A percentile compares a stretch with the other conserved stretches of the same genome.
Evolutionary conservation across 2,113 vertebrate genomes (phyloP).

Genomic region (Henicopernis longicauda): DNA sequence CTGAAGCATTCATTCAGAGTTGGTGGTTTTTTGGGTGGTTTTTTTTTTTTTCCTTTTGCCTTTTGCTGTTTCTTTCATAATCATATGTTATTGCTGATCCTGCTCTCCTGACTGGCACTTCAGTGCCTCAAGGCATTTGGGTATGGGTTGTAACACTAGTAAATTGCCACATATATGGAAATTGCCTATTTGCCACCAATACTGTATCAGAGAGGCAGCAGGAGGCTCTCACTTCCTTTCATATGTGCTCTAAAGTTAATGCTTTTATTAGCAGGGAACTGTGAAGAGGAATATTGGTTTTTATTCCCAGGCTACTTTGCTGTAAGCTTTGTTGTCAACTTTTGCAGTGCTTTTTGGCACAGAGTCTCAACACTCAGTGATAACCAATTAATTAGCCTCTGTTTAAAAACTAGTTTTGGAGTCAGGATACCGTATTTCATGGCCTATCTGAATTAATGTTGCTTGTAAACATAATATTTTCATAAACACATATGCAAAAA

Average conservation of each 20-base stretch:
- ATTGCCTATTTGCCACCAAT: slow-evolving; percentile 29
- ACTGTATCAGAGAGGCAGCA: slow-evolving; percentile 18
- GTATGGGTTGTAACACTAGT: neutral
- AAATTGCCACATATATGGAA: slow-evolving; percentile 24
- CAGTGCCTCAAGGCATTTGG: slow-evolving; percentile 2
- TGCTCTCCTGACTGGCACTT: slow-evolving; percentile 18
- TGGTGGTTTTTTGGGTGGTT: too few species aligned
- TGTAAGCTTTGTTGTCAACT: slow-evolving; percentile 19
- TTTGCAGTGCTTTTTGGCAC: slow-evolving; percentile 5
- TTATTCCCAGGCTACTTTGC: slow-evolving; percentile 21
- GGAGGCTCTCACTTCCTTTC: slow-evolving; percentile 19
- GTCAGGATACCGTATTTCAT: neutral
- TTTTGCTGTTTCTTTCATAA: neutral
- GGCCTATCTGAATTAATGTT: neutral
- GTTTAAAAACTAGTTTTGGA: neutral
- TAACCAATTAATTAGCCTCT: slow-evolving; percentile 20
- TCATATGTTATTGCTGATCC: neutral
- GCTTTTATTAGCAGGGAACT: slow-evolving; percentile 27
- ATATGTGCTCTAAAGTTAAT: slow-evolving; percentile 20
- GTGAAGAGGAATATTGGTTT: slow-evolving; percentile 7
- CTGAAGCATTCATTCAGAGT: neutral
- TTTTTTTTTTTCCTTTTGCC: neutral
- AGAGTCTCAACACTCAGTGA: neutral
- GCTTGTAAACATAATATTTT: neutral
- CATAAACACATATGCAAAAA: neutral